Evolutionary conservation across 2,113 vertebrate genomes (phyloP).

Genomic region (Cephalopholis sonnerati): DNA sequence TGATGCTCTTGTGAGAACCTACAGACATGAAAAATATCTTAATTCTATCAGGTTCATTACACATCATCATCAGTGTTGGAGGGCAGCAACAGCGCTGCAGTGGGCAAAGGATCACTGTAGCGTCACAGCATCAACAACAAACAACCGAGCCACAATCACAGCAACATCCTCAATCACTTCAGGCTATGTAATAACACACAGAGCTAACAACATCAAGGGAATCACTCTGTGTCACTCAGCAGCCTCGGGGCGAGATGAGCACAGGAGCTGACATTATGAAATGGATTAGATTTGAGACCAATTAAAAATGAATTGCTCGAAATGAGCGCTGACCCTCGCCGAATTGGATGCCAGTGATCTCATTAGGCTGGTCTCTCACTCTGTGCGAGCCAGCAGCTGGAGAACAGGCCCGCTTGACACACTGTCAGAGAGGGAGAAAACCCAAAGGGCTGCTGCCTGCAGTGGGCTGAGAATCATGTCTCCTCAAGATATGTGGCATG

Average conservation of each 20-base stretch:
- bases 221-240: slow-evolving; percentile 63
- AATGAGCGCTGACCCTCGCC: slow-evolving; percentile 80
- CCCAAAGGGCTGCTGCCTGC: slow-evolving; percentile 60
- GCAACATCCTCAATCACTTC: slow-evolving; percentile 59
- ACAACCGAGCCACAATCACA: slow-evolving; percentile 32
- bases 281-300: slow-evolving; percentile 85
- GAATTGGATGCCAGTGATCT: slow-evolving; percentile 83
- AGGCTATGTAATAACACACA: slow-evolving; percentile 58
- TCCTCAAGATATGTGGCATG: slow-evolving; percentile 38
- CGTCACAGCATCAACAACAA: slow-evolving; percentile 35
- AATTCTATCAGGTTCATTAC: slow-evolving; percentile 36
- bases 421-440: slow-evolving; percentile 65
- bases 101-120: slow-evolving; percentile 28
- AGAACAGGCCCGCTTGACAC: slow-evolving; percentile 69
- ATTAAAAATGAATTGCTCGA: slow-evolving; percentile 85
- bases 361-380: slow-evolving; percentile 78
- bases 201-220: slow-evolving; percentile 68
- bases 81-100: slow-evolving; percentile 7
- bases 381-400: slow-evolving; percentile 65
- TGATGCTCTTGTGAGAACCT: slow-evolving; percentile 18
- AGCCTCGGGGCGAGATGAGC: slow-evolving; percentile 65
- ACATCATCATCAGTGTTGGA: slow-evolving; percentile 32
- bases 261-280: slow-evolving; percentile 79
- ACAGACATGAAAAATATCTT: slow-evolving; percentile 26
- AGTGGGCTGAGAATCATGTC: slow-evolving; percentile 38